Base-by-base conservation (phyloP, 2,888 invertebrate genomes). In the Podotricha telesiphe region DNA sequence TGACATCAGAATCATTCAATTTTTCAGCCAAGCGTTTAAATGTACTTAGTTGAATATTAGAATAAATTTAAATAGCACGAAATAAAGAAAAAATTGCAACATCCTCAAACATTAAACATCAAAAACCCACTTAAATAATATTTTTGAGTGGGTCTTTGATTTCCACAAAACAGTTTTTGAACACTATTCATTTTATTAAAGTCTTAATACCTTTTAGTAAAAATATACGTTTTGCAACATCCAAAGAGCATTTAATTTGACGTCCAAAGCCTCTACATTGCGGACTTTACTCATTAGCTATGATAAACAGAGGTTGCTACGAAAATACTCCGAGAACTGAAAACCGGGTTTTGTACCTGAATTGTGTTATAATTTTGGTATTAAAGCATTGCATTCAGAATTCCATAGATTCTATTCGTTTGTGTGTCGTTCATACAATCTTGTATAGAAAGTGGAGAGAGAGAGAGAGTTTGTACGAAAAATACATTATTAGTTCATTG, bases 261-360 rank as follows among this genome's bases (percentile, higher is more conserved):
- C 59, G 55, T 67, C 42, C 67, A 67, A 61, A 69, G 69, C 67
- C 61, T 50, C 53, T 61, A 68, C 65, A 70, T 40, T 66, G 71
- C 72, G 59, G 71, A 68, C 64, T 65, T 65, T 64, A 65, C 65
- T 65, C 65, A 63, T 72, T 70, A 70, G 61, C 55, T 70, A 45
- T 70, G 67, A 68, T 64, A 69, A 67, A 67, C 64, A 65, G 67
- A 59, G n/a, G 40, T 34, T 59, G 58, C 58, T 56, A 51, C 15
- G 59, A 67, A 66, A 61, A 59, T 42, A 59, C 59, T 40, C 8
- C 28, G 20, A 28, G 55, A 45, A 34, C 17, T 47, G 51, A 48
- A 61, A 40, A 45, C 45, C 37, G 22, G 34, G 61, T 61, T 51
- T n/a, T 51, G 22, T 37, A 17, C 34, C 40, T 65, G 40, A 8